A percentile compares a stretch with the other conserved stretches of the same genome.
Conservation (phyloP, 2,113 vertebrate species). For the Amphiprion percula region DNA sequence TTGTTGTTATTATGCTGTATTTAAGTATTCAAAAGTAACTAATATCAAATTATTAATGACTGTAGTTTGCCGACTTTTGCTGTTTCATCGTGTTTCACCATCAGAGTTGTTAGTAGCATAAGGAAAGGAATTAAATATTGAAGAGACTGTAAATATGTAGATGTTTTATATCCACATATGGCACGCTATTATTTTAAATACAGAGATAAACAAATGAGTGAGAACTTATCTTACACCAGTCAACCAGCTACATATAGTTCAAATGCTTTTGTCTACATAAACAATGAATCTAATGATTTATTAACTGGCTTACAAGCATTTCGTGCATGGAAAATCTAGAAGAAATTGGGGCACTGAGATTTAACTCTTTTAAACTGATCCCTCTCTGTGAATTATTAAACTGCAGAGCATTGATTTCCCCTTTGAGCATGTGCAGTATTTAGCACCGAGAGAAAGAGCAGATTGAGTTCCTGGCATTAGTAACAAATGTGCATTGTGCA, state of each 20-base stretch:
- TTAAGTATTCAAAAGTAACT: no score
- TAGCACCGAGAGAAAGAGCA: conserved; percentile 32
- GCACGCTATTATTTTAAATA: no score
- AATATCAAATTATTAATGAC: no score
- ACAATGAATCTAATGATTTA: conserved; percentile 16
- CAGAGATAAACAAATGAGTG: neutral
- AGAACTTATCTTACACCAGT: neutral
- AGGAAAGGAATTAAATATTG: no score
- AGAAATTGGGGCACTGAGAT: neutral
- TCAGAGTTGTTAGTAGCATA: no score
- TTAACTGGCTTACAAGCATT: conserved; percentile 21
- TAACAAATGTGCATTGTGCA: conserved; percentile 45
- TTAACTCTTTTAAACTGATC: conserved; percentile 29
- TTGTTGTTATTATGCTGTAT: no score
- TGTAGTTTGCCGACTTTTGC: no score
- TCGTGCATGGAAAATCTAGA: neutral
- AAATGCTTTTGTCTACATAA: conserved; percentile 13
- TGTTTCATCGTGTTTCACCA: no score
- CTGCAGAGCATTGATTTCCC: conserved; percentile 32
- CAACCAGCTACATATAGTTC: neutral
- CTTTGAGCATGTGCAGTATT: conserved; percentile 32
- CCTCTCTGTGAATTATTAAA: conserved; percentile 41
- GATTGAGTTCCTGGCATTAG: conserved; percentile 54
- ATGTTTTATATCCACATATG: no score
- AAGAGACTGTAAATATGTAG: no score